These are phyloP conservation scores for Dasysyrphus tricinctus DNA, from an alignment of 2,888 invertebrate genomes.

Conservation along the genomic window DNA sequence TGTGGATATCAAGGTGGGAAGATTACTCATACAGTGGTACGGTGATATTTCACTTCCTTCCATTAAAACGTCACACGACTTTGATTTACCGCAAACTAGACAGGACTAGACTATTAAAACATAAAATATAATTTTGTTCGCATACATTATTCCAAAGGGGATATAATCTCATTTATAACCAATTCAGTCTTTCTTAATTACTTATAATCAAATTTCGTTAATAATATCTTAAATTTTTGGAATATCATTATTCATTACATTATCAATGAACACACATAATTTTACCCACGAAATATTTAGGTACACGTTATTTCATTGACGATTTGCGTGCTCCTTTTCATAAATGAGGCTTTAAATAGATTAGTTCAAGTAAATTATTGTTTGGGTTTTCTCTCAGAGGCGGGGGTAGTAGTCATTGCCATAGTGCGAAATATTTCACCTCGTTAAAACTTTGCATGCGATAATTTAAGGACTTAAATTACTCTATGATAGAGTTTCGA, in stretches of 20 bases:
- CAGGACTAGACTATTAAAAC: no score
- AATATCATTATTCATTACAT: conserved; percentile 6
- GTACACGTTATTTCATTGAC: not conserved
- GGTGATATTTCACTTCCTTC: no score
- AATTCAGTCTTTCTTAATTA: no score
- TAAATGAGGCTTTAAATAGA: conserved; percentile 1
- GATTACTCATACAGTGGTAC: no score
- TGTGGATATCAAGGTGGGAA: no score
- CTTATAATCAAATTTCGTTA: not conserved
- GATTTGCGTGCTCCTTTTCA: not conserved
- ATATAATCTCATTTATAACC: no score
- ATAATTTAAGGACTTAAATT: conserved; percentile 35
- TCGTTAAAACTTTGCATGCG: conserved; percentile 33
- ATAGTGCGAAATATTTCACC: conserved; percentile 19
- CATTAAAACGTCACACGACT: no score
- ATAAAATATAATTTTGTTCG: no score
- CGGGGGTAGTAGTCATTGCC: not conserved
- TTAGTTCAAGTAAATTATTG: not conserved
- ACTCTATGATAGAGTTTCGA: not conserved
- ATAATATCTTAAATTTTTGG: not conserved
- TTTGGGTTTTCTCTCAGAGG: not conserved
- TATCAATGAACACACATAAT: not conserved
- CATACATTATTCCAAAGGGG: no score
- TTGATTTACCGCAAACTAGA: no score
- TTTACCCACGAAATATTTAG: conserved; percentile 19